A percentile compares a stretch with the other conserved stretches of the same genome.
Conservation (phyloP, 2,113 vertebrate genomes). For the Pseudorectes ferrugineus region DNA sequence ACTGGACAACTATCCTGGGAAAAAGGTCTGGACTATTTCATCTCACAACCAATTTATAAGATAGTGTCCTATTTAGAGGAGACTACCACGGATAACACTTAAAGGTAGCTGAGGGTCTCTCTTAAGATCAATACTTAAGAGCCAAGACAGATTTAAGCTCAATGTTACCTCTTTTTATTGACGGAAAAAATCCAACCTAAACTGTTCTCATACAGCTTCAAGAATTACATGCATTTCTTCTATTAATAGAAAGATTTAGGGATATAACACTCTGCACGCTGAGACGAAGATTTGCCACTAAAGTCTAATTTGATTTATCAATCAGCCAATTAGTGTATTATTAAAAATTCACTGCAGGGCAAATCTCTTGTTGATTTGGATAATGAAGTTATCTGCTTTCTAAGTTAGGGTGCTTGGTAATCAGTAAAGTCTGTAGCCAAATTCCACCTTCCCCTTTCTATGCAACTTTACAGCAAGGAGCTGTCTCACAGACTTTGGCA, state of each 20-base stretch:
- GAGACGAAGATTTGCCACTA: conserved; percentile 46
- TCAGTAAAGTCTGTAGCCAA: not conserved
- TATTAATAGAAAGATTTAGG: conserved; percentile 1
- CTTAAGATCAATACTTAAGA: conserved; percentile 30
- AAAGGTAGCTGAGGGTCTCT: not conserved
- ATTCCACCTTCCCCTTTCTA: not conserved
- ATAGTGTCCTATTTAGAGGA: too few relatives aligned
- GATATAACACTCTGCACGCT: conserved; percentile 31
- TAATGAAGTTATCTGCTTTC: conserved; percentile 59
- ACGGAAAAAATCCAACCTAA: not conserved
- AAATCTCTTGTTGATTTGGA: conserved; percentile 58
- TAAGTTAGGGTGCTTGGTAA: not conserved
- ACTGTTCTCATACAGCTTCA: not conserved
- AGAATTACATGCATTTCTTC: not conserved
- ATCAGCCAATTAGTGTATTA: conserved; percentile 64
- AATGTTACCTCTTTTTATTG: conserved; percentile 12
- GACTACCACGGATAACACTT: not conserved
- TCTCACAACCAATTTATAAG: not conserved
- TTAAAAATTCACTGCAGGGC: conserved; percentile 63
- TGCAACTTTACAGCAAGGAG: not conserved
- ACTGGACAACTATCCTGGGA: not conserved
- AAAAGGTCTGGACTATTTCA: not conserved
- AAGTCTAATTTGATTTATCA: conserved; percentile 70
- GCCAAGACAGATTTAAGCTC: conserved; percentile 2
- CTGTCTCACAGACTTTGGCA: not conserved